phyloP scores from a whole-genome alignment of 2,888 invertebrate species.

The Scaptomyza polygonia region DNA sequence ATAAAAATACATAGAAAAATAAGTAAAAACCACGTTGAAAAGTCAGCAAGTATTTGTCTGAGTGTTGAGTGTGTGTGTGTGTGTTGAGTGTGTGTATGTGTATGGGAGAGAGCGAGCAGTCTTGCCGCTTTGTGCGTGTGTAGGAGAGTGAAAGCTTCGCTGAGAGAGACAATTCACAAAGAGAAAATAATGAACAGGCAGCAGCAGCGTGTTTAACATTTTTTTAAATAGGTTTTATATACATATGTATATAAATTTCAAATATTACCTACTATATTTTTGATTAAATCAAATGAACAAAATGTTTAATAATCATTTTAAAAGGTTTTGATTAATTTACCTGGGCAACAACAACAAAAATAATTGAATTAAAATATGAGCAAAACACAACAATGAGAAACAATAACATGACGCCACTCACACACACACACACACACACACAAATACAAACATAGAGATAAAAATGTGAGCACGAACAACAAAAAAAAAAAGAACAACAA shows the following conservation, averaged over 20 bases:
- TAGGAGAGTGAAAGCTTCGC: constrained; percentile 52
- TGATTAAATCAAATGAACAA: not conserved
- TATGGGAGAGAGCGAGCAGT: constrained; percentile 3
- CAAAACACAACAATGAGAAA: constrained; percentile 14
- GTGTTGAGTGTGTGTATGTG: constrained; percentile 16
- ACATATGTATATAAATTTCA: not conserved
- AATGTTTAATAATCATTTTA: not conserved
- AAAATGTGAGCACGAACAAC: constrained; percentile 20
- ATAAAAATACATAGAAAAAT: constrained; percentile 45
- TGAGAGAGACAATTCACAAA: constrained; percentile 5
- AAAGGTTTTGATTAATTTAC: no score
- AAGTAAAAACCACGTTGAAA: constrained; percentile 71
- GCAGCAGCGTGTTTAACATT: constrained; percentile 6
- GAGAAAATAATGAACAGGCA: not conserved
- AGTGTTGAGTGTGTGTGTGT: constrained; percentile 17
- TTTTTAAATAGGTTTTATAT: not conserved
- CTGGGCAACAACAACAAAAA: not conserved
- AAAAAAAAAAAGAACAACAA: constrained; percentile 19
- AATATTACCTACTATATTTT: no score
- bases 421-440: constrained; percentile 3
- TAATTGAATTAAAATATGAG: constrained; percentile 1
- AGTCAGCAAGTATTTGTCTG: constrained; percentile 29
- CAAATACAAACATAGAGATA: not conserved
- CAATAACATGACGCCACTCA: constrained; percentile 28
- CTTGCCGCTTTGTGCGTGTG: constrained; percentile 21